Evolutionary conservation across 2,888 invertebrate genomes (phyloP).

Genomic region (Malachius bipustulatus): DNA sequence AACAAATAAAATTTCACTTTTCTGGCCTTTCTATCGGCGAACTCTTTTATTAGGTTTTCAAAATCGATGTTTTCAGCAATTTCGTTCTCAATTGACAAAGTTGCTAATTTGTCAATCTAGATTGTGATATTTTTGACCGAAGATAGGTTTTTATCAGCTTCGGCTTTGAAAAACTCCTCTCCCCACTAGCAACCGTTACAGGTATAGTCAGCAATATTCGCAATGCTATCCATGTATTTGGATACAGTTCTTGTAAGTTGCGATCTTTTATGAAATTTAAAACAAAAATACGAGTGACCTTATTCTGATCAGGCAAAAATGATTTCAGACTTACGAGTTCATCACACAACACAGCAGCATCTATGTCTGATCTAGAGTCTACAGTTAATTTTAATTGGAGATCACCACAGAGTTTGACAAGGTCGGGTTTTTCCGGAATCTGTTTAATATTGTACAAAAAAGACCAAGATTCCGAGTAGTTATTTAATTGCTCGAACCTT

Average conservation of each 20-base stretch:
- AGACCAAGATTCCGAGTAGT: conserved; percentile 8
- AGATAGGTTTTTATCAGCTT: conserved; percentile 14
- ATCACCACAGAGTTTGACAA: conserved; percentile 7
- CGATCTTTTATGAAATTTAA: conserved; percentile 16
- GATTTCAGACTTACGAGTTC: conserved; percentile 6
- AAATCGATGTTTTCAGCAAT: conserved; percentile 1
- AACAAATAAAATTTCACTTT: conserved; percentile 19
- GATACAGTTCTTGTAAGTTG: conserved; percentile 22
- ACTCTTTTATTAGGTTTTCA: conserved; percentile 20
- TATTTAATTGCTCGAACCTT: conserved; percentile 8
- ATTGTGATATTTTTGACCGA: conserved; percentile 11
- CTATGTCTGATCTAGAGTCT: conserved; percentile 6
- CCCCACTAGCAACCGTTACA: conserved; percentile 12
- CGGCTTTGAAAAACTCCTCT: conserved; percentile 9
- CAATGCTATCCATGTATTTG: conserved; percentile 21
- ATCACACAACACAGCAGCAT: conserved; percentile 8
- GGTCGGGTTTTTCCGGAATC: conserved; percentile 7
- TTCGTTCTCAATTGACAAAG: conserved; percentile 7
- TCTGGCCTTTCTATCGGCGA: conserved; percentile 21
- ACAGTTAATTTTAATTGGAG: conserved; percentile 9
- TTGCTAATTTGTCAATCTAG: conserved; percentile 12
- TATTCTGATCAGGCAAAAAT: too few relatives aligned
- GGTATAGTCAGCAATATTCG: conserved; percentile 14
- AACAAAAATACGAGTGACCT: conserved; percentile 17
- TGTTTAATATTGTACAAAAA: conserved; percentile 7